Conservation (phyloP, 2,888 invertebrate genomes). For the Neria commutata region DNA sequence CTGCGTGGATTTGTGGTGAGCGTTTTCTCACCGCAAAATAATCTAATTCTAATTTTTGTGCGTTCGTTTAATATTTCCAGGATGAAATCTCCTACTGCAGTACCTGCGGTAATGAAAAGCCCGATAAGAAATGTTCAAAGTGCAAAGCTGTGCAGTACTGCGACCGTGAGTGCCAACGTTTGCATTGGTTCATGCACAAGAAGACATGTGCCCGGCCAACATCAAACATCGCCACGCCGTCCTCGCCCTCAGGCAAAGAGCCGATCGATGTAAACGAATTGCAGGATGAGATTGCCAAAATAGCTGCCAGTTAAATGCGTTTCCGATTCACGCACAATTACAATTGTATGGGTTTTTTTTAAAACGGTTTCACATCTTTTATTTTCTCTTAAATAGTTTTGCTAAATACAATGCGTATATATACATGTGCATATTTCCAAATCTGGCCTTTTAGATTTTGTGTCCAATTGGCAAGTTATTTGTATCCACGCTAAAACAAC, state of each 20-base stretch:
- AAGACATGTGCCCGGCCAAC: slow-evolving; percentile 77
- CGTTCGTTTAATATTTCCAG: slow-evolving; percentile 34
- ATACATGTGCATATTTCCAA: too few species aligned
- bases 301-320: slow-evolving; percentile 31
- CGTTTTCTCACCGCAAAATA: neutral
- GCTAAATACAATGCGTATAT: too few species aligned
- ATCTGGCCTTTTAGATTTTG: too few species aligned
- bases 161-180: slow-evolving; percentile 89
- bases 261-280: slow-evolving; percentile 46
- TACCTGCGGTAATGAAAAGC: slow-evolving; percentile 87
- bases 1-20: slow-evolving; percentile 70
- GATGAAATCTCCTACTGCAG: slow-evolving; percentile 74
- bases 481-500: too few species aligned
- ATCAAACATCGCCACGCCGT: slow-evolving; percentile 56
- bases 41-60: neutral
- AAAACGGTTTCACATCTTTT: too few species aligned
- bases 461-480: too few species aligned
- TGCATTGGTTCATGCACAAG: slow-evolving; percentile 92
- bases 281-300: slow-evolving; percentile 45
- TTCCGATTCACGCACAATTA: slow-evolving; percentile 22
- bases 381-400: too few species aligned
- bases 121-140: slow-evolving; percentile 91
- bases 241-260: slow-evolving; percentile 38
- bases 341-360: neutral
- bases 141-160: slow-evolving; percentile 95